A percentile compares a stretch with the other conserved stretches of the same genome.
Evolutionary conservation across 2,888 invertebrate genomes (phyloP).

Genomic region (Coenonympha arcania): DNA sequence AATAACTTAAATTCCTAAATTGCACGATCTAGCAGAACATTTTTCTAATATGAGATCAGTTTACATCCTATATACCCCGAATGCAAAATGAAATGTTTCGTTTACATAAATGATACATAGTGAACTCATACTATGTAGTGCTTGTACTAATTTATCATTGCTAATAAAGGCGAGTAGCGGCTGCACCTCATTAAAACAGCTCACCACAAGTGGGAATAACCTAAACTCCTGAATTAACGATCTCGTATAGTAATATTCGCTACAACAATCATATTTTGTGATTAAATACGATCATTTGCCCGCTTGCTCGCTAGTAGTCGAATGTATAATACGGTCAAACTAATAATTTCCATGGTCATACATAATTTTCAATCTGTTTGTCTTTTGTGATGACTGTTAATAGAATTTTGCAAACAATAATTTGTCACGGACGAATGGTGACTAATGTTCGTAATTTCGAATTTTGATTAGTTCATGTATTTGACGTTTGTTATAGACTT

Average conservation of each 20-base stretch:
- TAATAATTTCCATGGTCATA: constrained; percentile 22
- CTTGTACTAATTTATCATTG: background rate
- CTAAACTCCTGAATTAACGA: constrained; percentile 27
- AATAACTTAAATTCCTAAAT: too few species aligned
- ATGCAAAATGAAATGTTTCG: too few species aligned
- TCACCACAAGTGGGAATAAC: constrained; percentile 31
- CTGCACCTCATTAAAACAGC: constrained; percentile 32
- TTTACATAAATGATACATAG: too few species aligned
- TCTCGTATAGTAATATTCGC: constrained; percentile 38
- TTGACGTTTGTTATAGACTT: background rate
- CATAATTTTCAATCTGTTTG: constrained; percentile 21
- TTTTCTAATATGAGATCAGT: too few species aligned
- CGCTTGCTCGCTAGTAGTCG: constrained; percentile 37
- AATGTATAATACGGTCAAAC: constrained; percentile 36
- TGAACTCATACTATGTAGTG: too few species aligned
- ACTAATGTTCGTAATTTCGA: background rate
- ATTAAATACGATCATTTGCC: constrained; percentile 51
- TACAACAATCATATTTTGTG: constrained; percentile 38
- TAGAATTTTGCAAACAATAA: constrained; percentile 9
- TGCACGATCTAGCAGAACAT: too few species aligned
- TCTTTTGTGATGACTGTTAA: constrained; percentile 15
- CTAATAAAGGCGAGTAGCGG: constrained; percentile 21
- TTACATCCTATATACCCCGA: too few species aligned
- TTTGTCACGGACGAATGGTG: background rate
- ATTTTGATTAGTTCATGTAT: background rate